These are phyloP conservation scores for Thamnaconus septentrionalis DNA, from an alignment of 2,113 vertebrate genomes.

Conservation along the genomic window DNA sequence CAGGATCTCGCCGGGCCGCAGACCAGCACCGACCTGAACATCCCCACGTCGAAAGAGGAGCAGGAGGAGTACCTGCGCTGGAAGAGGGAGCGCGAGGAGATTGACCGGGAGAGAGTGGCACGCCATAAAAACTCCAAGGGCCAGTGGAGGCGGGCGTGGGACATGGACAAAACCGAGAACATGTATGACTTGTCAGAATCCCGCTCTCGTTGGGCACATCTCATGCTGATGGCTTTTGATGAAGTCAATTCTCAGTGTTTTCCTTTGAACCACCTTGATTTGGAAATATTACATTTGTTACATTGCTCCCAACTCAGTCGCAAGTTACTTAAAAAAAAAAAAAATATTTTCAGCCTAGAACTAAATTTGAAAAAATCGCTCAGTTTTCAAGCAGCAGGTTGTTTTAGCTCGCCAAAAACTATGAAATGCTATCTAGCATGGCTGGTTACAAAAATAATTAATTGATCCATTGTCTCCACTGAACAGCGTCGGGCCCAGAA, in stretches of 20 bases:
- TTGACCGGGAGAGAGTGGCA: slow-evolving; percentile 89
- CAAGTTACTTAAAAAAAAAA: no score
- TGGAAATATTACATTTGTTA: no score
- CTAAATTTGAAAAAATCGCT: no score
- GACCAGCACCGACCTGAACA: slow-evolving; percentile 65
- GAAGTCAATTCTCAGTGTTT: neutral
- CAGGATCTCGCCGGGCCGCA: slow-evolving; percentile 69
- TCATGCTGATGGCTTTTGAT: neutral
- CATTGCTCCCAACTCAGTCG: no score
- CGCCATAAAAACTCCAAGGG: slow-evolving; percentile 92
- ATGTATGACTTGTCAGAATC: slow-evolving; percentile 80
- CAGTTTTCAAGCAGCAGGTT: no score
- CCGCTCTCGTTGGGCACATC: neutral
- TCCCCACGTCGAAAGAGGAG: slow-evolving; percentile 77
- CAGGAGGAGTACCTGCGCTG: slow-evolving; percentile 85
- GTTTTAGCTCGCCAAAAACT: no score
- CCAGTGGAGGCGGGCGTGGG: slow-evolving; percentile 96
- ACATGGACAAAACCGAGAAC: slow-evolving; percentile 89
- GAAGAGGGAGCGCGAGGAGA: slow-evolving; percentile 92
- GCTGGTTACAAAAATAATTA: no score
- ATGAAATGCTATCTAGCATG: no score
- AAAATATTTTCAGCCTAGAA: no score
- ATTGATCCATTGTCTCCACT: no score
- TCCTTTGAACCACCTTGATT: no score
- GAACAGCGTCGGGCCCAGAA: no score